phyloP scores from a whole-genome alignment of 2,888 invertebrate genomes.

The Malacosoma neustria region DNA sequence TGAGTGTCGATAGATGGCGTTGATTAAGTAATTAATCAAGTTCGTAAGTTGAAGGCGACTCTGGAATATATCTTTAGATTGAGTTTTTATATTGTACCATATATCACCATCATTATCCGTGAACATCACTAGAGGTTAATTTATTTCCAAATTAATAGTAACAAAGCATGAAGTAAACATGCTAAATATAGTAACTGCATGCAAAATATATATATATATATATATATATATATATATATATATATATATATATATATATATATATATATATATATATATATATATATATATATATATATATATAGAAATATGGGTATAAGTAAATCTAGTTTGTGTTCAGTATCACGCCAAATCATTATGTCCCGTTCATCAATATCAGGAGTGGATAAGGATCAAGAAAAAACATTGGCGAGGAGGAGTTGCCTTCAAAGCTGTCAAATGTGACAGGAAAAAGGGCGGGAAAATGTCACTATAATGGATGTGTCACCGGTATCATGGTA shows the following conservation, averaged over 20 bases:
- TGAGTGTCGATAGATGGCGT: constrained; percentile 53
- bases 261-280: no score
- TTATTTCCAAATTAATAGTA: no score
- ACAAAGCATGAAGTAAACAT: no score
- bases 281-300: no score
- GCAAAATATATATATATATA: no score
- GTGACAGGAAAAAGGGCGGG: constrained; percentile 71
- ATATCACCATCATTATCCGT: no score
- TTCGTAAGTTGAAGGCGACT: constrained; percentile 10
- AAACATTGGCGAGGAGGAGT: constrained; percentile 64
- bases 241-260: no score
- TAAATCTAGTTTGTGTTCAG: not conserved
- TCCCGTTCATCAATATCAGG: constrained; percentile 29
- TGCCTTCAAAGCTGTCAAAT: constrained; percentile 70
- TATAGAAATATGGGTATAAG: no score
- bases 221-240: no score
- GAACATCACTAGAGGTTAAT: no score
- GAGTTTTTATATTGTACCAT: constrained; percentile 3
- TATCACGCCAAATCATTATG: constrained; percentile 14
- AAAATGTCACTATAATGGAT: constrained; percentile 72
- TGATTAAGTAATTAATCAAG: constrained; percentile 65
- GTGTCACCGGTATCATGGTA: constrained; percentile 65
- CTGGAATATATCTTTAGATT: constrained; percentile 3
- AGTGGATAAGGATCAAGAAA: constrained; percentile 38
- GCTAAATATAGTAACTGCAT: no score